phyloP scores from a whole-genome alignment of 2,113 vertebrate genomes.

The Suncus etruscus region DNA sequence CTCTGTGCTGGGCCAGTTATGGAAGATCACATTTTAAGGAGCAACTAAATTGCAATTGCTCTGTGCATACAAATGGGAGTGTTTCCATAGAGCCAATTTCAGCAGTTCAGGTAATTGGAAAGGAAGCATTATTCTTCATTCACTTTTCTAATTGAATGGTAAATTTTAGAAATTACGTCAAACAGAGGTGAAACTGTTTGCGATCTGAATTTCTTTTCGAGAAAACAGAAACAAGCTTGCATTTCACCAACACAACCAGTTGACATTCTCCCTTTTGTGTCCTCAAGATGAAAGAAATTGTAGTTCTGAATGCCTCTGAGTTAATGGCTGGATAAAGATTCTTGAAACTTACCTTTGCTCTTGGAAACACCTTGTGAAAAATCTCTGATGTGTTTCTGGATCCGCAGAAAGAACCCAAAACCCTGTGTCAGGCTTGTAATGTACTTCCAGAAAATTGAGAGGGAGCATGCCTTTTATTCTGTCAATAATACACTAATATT shows the following conservation, averaged over 20 bases:
- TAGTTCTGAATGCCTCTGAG: neutral
- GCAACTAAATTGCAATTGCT: conserved; percentile 32
- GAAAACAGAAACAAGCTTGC: neutral
- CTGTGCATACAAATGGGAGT: conserved; percentile 28
- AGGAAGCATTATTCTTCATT: conserved; percentile 62
- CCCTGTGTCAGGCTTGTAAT: neutral
- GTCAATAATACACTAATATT: neutral
- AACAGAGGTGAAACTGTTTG: conserved; percentile 50
- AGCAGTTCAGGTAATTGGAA: conserved; percentile 58
- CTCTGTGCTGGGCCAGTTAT: conserved; percentile 58
- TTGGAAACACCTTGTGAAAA: neutral
- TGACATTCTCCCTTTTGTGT: neutral
- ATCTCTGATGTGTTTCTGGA: neutral
- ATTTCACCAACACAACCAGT: conserved; percentile 7
- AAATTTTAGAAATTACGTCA: conserved; percentile 67
- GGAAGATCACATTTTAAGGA: conserved; percentile 69
- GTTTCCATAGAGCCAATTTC: conserved; percentile 57
- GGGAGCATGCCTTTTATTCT: neutral
- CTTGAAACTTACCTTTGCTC: neutral
- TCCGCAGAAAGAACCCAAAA: conserved; percentile 8
- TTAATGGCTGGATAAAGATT: neutral
- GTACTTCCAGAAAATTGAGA: neutral
- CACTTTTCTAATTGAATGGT: conserved; percentile 50
- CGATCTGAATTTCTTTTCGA: conserved; percentile 22
- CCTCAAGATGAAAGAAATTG: neutral